Evolutionary conservation across 2,113 vertebrate species (phyloP).

Genomic region (Apodemus speciosus): DNA sequence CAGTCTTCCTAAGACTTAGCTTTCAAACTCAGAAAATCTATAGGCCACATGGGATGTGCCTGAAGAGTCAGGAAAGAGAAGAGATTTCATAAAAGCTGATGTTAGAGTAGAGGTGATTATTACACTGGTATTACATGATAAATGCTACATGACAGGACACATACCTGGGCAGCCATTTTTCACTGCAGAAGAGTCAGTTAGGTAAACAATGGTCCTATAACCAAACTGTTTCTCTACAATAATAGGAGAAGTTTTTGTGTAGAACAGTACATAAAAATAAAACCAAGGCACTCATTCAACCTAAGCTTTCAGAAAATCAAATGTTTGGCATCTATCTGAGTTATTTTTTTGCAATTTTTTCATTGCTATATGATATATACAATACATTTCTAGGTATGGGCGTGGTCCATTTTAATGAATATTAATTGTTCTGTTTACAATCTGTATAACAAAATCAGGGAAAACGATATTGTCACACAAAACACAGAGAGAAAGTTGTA

Average conservation of each 20-base stretch:
- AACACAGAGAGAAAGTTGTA: not conserved
- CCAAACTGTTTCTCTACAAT: not conserved
- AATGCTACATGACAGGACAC: not conserved
- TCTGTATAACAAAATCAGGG: not conserved
- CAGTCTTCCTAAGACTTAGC: not conserved
- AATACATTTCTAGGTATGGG: not conserved
- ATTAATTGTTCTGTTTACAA: not conserved
- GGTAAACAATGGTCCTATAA: not conserved
- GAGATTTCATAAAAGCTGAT: not conserved
- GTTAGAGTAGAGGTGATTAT: not conserved
- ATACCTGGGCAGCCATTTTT: not conserved
- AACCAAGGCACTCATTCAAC: not conserved
- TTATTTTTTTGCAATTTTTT: not conserved
- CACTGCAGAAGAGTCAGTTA: not conserved
- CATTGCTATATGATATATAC: not conserved
- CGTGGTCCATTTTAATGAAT: constrained; percentile 35
- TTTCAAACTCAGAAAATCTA: not conserved
- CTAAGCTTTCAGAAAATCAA: constrained; percentile 40
- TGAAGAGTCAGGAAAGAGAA: not conserved
- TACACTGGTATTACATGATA: not conserved
- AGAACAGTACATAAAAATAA: constrained; percentile 27
- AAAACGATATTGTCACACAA: not conserved
- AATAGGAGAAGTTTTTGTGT: not conserved
- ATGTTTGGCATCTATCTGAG: not conserved
- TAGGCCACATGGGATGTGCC: not conserved